Conservation (phyloP, 2,797 vertebrate species). For the Coccyzus lansbergi region DNA sequence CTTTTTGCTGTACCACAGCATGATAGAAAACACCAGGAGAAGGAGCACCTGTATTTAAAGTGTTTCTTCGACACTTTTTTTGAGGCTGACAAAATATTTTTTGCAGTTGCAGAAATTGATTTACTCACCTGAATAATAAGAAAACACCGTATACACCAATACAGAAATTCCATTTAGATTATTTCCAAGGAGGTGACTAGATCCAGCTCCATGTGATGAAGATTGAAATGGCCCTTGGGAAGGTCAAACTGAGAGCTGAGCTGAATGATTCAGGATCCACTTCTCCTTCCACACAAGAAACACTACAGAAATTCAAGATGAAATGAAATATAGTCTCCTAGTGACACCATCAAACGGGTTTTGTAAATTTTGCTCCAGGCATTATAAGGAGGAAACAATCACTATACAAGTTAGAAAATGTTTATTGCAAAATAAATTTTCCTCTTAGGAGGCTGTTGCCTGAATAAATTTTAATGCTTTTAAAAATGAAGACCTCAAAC, state of each 20-base stretch:
- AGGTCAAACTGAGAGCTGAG: neutral
- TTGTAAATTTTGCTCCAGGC: neutral
- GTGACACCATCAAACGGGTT: neutral
- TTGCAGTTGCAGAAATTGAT: neutral
- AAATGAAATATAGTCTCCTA: neutral
- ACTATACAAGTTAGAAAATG: neutral
- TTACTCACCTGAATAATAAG: neutral
- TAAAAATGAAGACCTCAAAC: neutral
- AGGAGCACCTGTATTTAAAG: constrained; percentile 41
- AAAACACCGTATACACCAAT: neutral
- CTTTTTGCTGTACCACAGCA: neutral
- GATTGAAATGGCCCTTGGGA: neutral
- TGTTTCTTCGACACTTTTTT: constrained; percentile 8
- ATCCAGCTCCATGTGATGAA: neutral
- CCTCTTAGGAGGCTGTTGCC: neutral
- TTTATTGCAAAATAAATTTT: neutral
- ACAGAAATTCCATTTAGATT: neutral
- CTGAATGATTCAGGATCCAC: neutral
- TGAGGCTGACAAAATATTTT: neutral
- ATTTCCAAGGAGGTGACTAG: neutral
- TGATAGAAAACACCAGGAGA: neutral
- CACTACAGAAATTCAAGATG: neutral
- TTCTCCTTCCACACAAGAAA: neutral
- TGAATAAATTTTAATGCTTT: neutral
- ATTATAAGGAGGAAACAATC: neutral